Conservation (phyloP, 2,797 vertebrate genomes). For the Rhabdomys pumilio region DNA sequence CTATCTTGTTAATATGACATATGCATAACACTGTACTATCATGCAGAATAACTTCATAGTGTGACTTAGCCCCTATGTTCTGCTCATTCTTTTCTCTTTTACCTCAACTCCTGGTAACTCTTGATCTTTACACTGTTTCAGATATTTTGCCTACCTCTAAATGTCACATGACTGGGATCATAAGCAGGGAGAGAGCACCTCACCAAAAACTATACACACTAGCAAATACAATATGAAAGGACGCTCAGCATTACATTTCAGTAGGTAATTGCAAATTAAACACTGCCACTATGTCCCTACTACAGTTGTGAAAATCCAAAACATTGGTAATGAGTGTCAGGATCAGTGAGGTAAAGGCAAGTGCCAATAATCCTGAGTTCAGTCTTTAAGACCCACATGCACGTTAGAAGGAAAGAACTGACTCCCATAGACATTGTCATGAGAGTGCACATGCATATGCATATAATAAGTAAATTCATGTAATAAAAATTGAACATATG, state of each 20-base stretch:
- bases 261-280: conserved; percentile 15
- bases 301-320: not conserved
- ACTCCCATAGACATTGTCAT: not conserved
- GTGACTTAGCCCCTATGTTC: not conserved
- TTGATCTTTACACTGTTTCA: not conserved
- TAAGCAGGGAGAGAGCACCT: not conserved
- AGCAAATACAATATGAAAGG: not conserved
- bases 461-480: not conserved
- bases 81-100: not conserved
- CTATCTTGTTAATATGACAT: not conserved
- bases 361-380: not conserved
- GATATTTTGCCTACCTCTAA: not conserved
- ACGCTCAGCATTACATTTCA: not conserved
- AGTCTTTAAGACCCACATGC: not conserved
- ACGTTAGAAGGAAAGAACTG: not conserved
- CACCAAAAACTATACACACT: not conserved
- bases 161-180: not conserved
- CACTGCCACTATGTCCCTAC: not conserved
- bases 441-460: not conserved
- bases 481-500: not conserved
- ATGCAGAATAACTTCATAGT: not conserved
- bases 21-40: not conserved
- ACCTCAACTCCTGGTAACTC: not conserved
- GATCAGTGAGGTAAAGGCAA: not conserved
- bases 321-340: not conserved